A percentile compares a stretch with the other conserved stretches of the same genome.
phyloP scores from a whole-genome alignment of 1,140 invertebrate genomes.

The Lethrus apterus region DNA sequence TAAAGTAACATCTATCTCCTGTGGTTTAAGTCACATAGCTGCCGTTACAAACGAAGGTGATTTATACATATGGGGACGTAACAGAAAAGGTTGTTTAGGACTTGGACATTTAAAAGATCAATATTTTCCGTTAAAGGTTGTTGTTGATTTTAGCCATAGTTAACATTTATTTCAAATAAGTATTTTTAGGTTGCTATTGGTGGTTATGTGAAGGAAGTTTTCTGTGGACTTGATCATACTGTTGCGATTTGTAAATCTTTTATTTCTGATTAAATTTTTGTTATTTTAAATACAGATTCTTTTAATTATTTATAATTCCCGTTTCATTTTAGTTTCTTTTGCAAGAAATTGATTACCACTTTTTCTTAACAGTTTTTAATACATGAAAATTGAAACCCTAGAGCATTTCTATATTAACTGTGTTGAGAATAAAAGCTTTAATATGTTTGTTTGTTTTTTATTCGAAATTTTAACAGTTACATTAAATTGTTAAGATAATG shows the following conservation, averaged over 20 bases:
- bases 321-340: too few relatives aligned
- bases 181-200: slow-evolving; percentile 58
- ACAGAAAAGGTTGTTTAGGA: slow-evolving; percentile 75
- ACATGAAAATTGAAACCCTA: too few relatives aligned
- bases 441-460: too few relatives aligned
- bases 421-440: too few relatives aligned
- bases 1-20: slow-evolving; percentile 57
- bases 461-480: too few relatives aligned
- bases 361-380: neutral
- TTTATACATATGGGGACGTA: slow-evolving; percentile 86
- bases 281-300: too few relatives aligned
- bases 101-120: slow-evolving; percentile 73
- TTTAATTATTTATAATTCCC: too few relatives aligned
- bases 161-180: slow-evolving; percentile 8
- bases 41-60: slow-evolving; percentile 74
- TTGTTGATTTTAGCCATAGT: neutral
- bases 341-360: neutral
- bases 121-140: slow-evolving; percentile 80
- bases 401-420: too few relatives aligned
- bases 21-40: slow-evolving; percentile 71
- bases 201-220: slow-evolving; percentile 61
- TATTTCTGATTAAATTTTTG: slow-evolving; percentile 39
- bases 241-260: slow-evolving; percentile 69
- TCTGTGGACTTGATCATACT: slow-evolving; percentile 80
- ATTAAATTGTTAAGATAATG: too few relatives aligned